Base-by-base conservation (phyloP, 1,140 invertebrate genomes). In the Acromyrmex heyeri region DNA sequence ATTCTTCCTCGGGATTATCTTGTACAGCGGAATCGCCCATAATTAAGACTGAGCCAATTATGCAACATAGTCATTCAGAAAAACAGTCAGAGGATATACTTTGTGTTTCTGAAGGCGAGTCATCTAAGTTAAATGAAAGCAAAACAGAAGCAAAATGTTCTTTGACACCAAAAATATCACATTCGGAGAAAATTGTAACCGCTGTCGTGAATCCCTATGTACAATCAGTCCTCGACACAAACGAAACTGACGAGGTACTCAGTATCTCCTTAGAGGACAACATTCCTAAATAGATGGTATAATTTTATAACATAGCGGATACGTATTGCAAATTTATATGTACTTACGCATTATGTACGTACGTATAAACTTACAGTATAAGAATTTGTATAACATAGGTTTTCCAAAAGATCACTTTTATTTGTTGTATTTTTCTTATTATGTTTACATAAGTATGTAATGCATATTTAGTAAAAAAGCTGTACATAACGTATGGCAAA, bases 201-300 rank as follows among this genome's bases (percentile, higher is more conserved):
- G 69, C 48, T 50, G 55, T n/a, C 16, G 79, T 73, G 3, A 75
- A 62, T 73, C 55, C 69, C 10, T 21, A 48, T 24, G 10, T 69
- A 14, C 34, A 73, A 8, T 1, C 79, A n/a, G 24, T 24, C 2
- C n/a, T 38, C 27, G 55, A 18, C 12, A 14, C 38, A 24, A 72
- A 48, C 24, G 55, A 83, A 16, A 65, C 53, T 16, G 55, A 83
- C 30, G 79, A 83, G 12, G 55, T 82, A 48, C 34, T 82, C 18
- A 30, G 12, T 14, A 16, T 85, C 50, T 67, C 55, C 50, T 14
- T 81, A 70, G 38, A 81, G 10, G 16, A 88, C 18, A 70, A 90
- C 89, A 90, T 90, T 90, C 89, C 89, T 57, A 89, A 85, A 62
- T 48, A 34, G 21, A n/a, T 24, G 67, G 18, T 76, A 59, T 86